Base-by-base conservation (phyloP, 1,140 invertebrate species). In the Drosophila saltans region DNA sequence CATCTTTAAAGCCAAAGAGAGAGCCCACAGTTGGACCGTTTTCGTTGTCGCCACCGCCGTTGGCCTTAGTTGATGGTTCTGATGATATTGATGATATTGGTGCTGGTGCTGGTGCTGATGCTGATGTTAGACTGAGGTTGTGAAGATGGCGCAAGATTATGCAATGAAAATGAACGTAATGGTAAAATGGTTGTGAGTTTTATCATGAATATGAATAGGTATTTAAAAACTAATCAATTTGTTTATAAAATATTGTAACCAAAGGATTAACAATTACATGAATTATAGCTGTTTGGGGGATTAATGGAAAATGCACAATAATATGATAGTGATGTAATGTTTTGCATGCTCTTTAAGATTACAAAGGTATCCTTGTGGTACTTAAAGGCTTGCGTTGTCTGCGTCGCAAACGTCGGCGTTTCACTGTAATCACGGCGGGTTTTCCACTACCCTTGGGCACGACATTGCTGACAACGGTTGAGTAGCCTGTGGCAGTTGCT, bases 101-200 rank as follows among this genome's bases (percentile, higher is more conserved):
- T 43, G 40, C 21, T 21, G 67, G 26, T 55, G 59, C 21, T 26
- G 58, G 26, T 63, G 41, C 4, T 36, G 33, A 40, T 75, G 71
- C 10, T 56, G 69, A 65, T 78, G 80, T 11, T 58, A 68, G 21
- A 40, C 48, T 61, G n/a, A 73, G 75, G 45, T 52, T 52, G 45
- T 78, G 77, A 10, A 48, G 43, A 48, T 58, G 72, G 57, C 45
- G 45, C 24, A 8, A 24, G 75, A 73, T 80, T 78, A 90, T 90
- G 81, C 69, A 90, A 89, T 90, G 78, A 73, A 66, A 82, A 60
- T 72, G 77, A 69, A 30, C 61, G 43, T 57, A 57, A 41, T 56
- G 43, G 21, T 21, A 40, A 36, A 39, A 60, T 59, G 57, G 41
- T 21, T 48, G 6, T 48, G n/a, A 48, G 45, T 16, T 16, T 21